These are phyloP conservation scores for Phortica variegata DNA, from an alignment of 1,140 invertebrate genomes.

Conservation along the genomic window DNA sequence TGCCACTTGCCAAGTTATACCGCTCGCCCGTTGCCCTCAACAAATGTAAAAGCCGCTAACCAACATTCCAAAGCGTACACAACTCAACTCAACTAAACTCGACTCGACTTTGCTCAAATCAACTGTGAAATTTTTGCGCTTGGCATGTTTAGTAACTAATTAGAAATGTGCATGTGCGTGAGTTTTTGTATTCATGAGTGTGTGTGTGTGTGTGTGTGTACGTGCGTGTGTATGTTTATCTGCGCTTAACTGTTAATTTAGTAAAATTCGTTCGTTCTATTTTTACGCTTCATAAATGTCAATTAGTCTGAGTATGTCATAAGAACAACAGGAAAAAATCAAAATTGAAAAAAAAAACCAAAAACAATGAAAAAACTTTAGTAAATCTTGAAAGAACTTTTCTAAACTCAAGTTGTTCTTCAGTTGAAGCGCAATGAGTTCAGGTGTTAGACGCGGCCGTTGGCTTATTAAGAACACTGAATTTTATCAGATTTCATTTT, in stretches of 20 bases:
- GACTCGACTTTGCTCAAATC: background rate
- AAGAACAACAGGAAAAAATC: no score
- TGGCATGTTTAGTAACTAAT: background rate
- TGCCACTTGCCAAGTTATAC: no score
- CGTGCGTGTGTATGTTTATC: background rate
- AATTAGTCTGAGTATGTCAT: background rate
- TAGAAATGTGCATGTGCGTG: background rate
- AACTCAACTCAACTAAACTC: background rate
- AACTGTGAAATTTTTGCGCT: background rate
- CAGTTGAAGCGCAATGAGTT: no score
- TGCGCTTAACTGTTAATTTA: constrained; percentile 9
- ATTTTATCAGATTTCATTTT: no score
- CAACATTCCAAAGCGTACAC: no score
- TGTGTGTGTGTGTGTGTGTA: constrained; percentile 4
- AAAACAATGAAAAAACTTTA: background rate
- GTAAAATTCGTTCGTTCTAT: constrained; percentile 24
- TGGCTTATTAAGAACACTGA: no score
- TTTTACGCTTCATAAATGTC: constrained; percentile 17
- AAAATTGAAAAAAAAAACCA: constrained; percentile 13
- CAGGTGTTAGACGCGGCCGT: no score
- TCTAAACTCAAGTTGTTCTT: no score
- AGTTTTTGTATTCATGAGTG: constrained; percentile 1
- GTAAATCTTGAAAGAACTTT: no score
- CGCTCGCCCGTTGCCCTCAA: no score
- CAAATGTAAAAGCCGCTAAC: no score